Evolutionary conservation across 2,113 vertebrate species (phyloP), one percentile per base, ranked within the genome.

Genomic region (Rostratula benghalensis): DNA sequence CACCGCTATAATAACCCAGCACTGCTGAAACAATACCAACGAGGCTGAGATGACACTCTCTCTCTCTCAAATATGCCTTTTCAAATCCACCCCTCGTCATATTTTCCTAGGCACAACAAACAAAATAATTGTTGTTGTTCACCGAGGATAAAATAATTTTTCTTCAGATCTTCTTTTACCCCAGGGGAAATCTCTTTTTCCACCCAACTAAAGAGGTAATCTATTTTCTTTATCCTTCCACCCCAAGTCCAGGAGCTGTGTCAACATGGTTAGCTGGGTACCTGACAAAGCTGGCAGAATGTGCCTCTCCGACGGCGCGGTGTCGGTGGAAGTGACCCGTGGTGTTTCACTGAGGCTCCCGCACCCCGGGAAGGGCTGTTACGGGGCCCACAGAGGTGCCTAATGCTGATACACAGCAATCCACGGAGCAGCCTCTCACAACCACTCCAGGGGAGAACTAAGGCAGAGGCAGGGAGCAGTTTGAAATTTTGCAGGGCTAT

Each of bases 101-200:
- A 83, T 86, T 97, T 97, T 89, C 73, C 92, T 86, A 68, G 77
- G 94, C 68, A 79, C 88, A 64, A 51, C 37, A 86, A 93, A 79
- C 91, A 94, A 95, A 97, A 93, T 92, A 97, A 95, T 96, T 89
- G 86, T 78, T 97, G 78, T 90, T 90, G 91, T 60, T 96, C 81
- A 53, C 67, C 60, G 77, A 94, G 94, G 82, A 96, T 85, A 92
- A 84, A 80, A 84, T 39, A 87, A 71, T 93, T 97, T 96, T 95
- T 78, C 92, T 84, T 92, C 56, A 69, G 87, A 83, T 95, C 78
- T 82, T 80, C 75, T 48, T 93, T 83, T 61, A 93, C 94, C 94
- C 70, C 81, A 71, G 31, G 94, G 95, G 96, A 97, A 97, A 96
- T 93, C 64, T 97, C 96, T 92, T 89, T 94, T 95, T 91, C 89